Evolutionary conservation across 2,797 vertebrate genomes (phyloP).

Genomic region (Parambassis ranga): DNA sequence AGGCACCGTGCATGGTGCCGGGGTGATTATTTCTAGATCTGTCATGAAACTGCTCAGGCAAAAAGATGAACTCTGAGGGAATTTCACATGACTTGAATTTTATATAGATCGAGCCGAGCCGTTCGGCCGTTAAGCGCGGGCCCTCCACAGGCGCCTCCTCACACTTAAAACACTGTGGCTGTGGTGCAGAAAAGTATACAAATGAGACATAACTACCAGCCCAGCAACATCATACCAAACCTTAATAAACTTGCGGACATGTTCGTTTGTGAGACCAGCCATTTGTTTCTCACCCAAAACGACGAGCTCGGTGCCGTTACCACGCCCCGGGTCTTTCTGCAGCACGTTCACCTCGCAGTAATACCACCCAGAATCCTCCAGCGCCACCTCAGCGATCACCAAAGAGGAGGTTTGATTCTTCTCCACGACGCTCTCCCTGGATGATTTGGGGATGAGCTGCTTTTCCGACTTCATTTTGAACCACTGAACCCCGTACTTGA

Average conservation of each 20-base stretch:
- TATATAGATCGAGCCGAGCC: conserved; percentile 50
- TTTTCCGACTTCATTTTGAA: conserved; percentile 50
- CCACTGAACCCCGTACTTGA: conserved; percentile 59
- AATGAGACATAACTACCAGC: conserved; percentile 53
- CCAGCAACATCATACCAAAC: conserved; percentile 18
- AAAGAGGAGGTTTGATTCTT: conserved; percentile 54
- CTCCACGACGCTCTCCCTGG: conserved; percentile 21
- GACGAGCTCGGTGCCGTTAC: conserved; percentile 55
- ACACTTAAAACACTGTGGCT: conserved; percentile 17
- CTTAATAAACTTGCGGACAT: conserved; percentile 25
- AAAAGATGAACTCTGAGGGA: conserved; percentile 70
- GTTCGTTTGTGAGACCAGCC: conserved; percentile 24
- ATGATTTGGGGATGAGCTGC: conserved; percentile 42
- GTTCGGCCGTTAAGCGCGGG: no score
- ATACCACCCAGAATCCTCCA: conserved; percentile 62
- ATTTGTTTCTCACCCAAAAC: conserved; percentile 63
- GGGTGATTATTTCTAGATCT: conserved; percentile 77
- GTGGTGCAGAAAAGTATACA: conserved; percentile 38
- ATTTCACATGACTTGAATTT: conserved; percentile 64
- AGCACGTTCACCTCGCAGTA: conserved; percentile 58
- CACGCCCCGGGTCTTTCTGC: conserved; percentile 38
- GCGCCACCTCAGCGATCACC: conserved; percentile 47
- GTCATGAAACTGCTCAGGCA: conserved; percentile 73
- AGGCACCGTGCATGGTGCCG: conserved; percentile 45
- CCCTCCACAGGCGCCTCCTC: no score